phyloP scores from a whole-genome alignment of 92 coral and sea anemone species.

The Phenganax subtilis region DNA sequence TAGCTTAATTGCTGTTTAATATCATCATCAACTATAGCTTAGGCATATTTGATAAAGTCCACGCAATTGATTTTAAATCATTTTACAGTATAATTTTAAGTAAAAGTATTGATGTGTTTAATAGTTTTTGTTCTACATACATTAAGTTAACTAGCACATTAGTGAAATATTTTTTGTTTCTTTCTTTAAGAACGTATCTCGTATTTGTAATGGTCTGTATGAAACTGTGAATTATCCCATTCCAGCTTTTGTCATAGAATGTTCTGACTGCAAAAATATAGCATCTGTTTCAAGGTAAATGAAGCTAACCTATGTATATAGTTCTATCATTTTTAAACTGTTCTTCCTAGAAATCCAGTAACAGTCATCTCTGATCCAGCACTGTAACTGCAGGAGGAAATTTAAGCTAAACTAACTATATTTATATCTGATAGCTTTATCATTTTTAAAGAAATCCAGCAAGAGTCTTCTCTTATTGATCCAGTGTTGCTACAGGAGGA shows the following conservation, averaged over 20 bases:
- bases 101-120: neutral
- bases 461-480: too few species aligned
- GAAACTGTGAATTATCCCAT: slow-evolving; percentile 78
- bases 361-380: too few species aligned
- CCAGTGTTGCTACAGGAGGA: neutral
- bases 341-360: too few species aligned
- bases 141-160: neutral
- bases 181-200: slow-evolving; percentile 53
- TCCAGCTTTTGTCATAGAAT: slow-evolving; percentile 66
- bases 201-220: slow-evolving; percentile 59
- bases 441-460: too few species aligned
- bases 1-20: neutral
- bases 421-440: too few species aligned
- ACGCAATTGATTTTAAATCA: neutral
- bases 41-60: neutral
- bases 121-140: neutral
- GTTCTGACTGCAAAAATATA: slow-evolving; percentile 52
- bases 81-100: too few species aligned
- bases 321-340: too few species aligned
- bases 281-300: slow-evolving; percentile 61
- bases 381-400: too few species aligned
- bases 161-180: neutral
- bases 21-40: neutral
- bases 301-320: neutral
- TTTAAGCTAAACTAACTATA: too few species aligned